These are phyloP conservation scores for Indri indri DNA, from an alignment of 2,113 vertebrate genomes.

Conservation along the genomic window DNA sequence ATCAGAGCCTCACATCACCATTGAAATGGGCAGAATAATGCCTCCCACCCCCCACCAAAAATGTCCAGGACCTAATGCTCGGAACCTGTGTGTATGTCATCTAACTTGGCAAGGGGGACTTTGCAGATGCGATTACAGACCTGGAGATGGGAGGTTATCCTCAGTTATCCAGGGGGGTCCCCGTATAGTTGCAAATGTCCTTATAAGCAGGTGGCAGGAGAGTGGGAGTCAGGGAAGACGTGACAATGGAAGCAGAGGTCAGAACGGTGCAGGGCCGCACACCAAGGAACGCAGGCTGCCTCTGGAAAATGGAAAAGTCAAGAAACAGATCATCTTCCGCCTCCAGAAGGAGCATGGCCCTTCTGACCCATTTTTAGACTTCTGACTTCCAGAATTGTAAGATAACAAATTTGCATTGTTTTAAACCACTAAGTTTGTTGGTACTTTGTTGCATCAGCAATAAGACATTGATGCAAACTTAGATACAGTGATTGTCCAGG, in stretches of 20 bases:
- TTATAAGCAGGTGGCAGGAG: not conserved
- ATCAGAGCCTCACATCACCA: not conserved
- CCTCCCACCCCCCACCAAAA: not conserved
- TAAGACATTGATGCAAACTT: not conserved
- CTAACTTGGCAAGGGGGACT: not conserved
- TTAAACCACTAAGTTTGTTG: not conserved
- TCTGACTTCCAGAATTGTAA: not conserved
- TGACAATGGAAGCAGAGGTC: not conserved
- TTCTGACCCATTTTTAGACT: not conserved
- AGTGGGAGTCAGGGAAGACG: not conserved
- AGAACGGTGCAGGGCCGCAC: too few species aligned
- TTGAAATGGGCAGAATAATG: not conserved
- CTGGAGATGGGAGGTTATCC: not conserved
- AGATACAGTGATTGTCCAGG: not conserved
- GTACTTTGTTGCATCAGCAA: too few species aligned
- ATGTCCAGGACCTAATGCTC: not conserved
- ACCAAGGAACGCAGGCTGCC: not conserved
- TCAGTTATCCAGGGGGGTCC: too few species aligned
- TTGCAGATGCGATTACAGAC: not conserved
- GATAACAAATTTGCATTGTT: not conserved
- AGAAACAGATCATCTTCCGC: fast-evolving
- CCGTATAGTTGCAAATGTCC: not conserved
- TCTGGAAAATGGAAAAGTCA: not conserved
- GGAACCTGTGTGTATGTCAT: not conserved
- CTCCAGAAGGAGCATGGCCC: not conserved